Conservation (phyloP, 2,113 vertebrate species). For the Pitta sordida region DNA sequence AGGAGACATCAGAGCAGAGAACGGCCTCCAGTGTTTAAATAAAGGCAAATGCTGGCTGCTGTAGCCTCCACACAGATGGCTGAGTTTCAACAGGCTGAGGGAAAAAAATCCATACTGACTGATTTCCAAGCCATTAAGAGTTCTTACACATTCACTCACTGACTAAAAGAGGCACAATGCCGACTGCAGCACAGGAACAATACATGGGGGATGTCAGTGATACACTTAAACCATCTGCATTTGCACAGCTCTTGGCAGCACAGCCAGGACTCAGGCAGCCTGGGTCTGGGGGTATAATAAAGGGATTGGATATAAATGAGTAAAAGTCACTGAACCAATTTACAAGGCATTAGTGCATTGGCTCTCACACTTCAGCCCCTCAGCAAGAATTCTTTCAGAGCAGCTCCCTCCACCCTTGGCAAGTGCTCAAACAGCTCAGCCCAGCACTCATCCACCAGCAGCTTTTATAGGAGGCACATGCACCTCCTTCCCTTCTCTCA, state of each 20-base stretch:
- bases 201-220: not conserved
- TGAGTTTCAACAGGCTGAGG: not conserved
- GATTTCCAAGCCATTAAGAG: slow-evolving; percentile 49
- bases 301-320: slow-evolving; percentile 36
- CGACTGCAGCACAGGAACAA: slow-evolving; percentile 15
- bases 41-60: not conserved
- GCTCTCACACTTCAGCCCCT: not conserved
- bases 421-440: not conserved
- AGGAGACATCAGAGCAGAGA: not conserved
- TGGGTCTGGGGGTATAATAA: not conserved
- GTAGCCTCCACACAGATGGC: not conserved
- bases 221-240: slow-evolving; percentile 33
- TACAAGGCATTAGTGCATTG: slow-evolving; percentile 49
- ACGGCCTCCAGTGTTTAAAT: not conserved
- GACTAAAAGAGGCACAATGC: not conserved
- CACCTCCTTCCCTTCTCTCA: not conserved
- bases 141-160: not conserved
- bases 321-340: slow-evolving; percentile 57
- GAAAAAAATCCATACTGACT: not conserved
- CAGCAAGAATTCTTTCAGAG: slow-evolving; percentile 9
- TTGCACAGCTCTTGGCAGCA: slow-evolving; percentile 27
- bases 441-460: not conserved
- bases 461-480: not conserved
- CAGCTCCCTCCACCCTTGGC: slow-evolving; percentile 33
- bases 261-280: not conserved